Evolutionary conservation across 2,888 invertebrate species (phyloP), one percentile per base, ranked within the genome.

Genomic region (Parasteatoda lunata): DNA sequence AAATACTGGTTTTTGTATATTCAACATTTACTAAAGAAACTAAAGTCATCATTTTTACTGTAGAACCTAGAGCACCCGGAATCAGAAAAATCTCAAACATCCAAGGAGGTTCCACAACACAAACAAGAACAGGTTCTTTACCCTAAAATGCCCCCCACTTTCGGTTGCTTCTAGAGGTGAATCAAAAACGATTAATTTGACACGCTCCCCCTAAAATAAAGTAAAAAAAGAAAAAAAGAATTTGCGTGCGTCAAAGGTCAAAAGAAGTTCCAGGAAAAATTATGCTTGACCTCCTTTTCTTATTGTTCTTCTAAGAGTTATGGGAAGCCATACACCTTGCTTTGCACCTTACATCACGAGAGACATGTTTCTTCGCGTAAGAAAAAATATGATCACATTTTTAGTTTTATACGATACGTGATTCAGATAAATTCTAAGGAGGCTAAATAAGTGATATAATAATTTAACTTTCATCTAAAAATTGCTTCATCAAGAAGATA

Each of bases 41-140:
- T 30, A 30, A 2, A 30, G 30, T 30, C 30, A 2, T 30, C 30
- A 30, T 2, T 30, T 30, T 30, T 30, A 30, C 30, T 30, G 30
- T 30, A 30, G 30, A 30, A 30, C 30, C 30, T 30, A 30, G 30
- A 30, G 2, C 30, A 30, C 30, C 30, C 30, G 30, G 30, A 30
- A 30, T 30, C 30, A 30, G 30, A 30, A 30, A 30, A 30, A 30
- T 30, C 30, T 30, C 30, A 30, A 30, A 30, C 30, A 30, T 30
- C 30, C 30, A 1, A 30, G 30, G 30, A 30, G 30, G 65, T 49
- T 64, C 30, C 51, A 45, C 9, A 66, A 65, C n/a, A 65, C 70
- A 78, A 78, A 78, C 78, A 78, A 78, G 78, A 78, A 78, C 78
- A 78, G 78, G 78, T 78, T 78, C 76, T 65, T 30, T 45, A 54